Base-by-base conservation (phyloP, 2,888 invertebrate species). In the Ophion obscuratus region DNA sequence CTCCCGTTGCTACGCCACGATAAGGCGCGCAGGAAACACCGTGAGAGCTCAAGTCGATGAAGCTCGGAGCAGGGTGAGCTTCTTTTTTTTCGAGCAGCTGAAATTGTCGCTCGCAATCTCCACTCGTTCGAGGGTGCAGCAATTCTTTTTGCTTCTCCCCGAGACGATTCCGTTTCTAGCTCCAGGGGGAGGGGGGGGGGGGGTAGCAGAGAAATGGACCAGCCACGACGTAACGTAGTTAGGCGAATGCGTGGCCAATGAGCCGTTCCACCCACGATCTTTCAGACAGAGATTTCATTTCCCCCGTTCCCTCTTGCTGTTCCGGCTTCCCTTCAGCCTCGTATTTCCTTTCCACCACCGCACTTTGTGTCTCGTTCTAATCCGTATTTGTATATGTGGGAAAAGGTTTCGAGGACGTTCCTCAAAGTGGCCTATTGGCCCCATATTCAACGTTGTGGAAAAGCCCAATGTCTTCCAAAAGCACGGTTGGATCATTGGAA, bases 181-280 rank as follows among this genome's bases (percentile, higher is more conserved):
- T 53, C 31, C 3, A 2, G 1, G 31, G 3, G 31, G 31, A 4
- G 4, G 0, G 31, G 31, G 31, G 31, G 31, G 31, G 2, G 31
- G 31, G 81, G 83, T 87, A 86, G 86, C 53, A 62, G 88, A 91
- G 89, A 92, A 93, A 93, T 91, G 88, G 89, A 89, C 90, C 87
- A 88, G 89, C 90, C 89, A 89, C 89, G 89, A 90, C 40, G 89
- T 92, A 92, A 93, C 91, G 88, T 86, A 90, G 92, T 93, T 93
- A 92, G 89, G 88, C 89, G 91, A 92, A 90, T 90, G 92, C 89
- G 91, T 89, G 90, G 90, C 89, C 92, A 92, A 93, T 93, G 93
- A 93, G 92, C 92, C 92, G 91, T 93, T 92, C 92, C 90, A 90
- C 90, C 90, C 87, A 88, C 89, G 89, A 90, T 90, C 90, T 88